Base-by-base conservation (phyloP, 2,113 vertebrate genomes). In the Urocitellus parryii region DNA sequence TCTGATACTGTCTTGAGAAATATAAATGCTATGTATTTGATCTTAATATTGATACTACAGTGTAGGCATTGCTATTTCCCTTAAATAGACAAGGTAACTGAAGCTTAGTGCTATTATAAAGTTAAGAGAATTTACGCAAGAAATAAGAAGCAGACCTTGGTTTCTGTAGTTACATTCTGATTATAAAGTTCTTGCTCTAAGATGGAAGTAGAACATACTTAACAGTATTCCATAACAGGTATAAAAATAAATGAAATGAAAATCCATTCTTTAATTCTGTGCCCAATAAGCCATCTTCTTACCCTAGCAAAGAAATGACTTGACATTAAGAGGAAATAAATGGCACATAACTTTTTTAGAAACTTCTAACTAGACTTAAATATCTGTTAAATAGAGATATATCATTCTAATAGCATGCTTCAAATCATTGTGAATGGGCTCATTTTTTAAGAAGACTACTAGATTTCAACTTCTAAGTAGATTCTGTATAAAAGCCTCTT, bases 91-190 rank as follows among this genome's bases (percentile, higher is more conserved):
- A 9, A 85, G 18, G 13, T 34, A 61, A 77, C 34, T 68, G 34
- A 89, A 63, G 16, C 16, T 91, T 29, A 65, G 29, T 82, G 2
- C 74, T 68, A 18, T 86, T 77, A 83, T 39, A 76, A 45, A 27
- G 39, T 51, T 84, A 90, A 61, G 37, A 87, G 25, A 78, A 70
- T 39, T 91, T 87, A 84, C 18, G 88, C 39, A 91, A 3, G 24
- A 88, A 67, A 17, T 32, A 81, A 85, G 61, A 76, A 88, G 24
- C 2, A 94, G 37, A 77, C 5, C 4, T 93, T 58, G 11, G 56
- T 90, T 91, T 95, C 61, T 92, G 67, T 27, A 84, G 13, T 89
- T n/a, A 68, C 6, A 91, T 81, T 90, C 29, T 82, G 27, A 94
- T 67, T 63, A 68, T 13, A 90, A 84, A 76, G 4, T 1, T 56